phyloP scores from a whole-genome alignment of 2,888 invertebrate genomes.

The Bombylius discolor region DNA sequence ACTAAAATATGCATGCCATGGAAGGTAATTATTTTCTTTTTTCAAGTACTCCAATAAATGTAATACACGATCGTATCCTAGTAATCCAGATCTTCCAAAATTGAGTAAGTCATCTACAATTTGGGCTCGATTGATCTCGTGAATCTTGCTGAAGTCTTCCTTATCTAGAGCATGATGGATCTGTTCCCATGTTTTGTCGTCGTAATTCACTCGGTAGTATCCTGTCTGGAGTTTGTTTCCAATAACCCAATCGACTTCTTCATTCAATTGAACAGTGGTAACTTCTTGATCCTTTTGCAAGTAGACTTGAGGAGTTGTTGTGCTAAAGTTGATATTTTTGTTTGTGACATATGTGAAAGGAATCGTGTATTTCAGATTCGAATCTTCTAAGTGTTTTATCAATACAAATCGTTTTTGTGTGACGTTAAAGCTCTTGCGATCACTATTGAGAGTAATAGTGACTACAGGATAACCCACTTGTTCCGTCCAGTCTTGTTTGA shows the following conservation, averaged over 20 bases:
- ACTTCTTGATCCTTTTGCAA: constrained; percentile 13
- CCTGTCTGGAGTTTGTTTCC: constrained; percentile 27
- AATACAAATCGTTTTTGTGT: constrained; percentile 24
- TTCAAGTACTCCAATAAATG: constrained; percentile 53
- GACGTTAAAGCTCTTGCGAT: constrained; percentile 11
- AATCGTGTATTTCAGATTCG: constrained; percentile 9
- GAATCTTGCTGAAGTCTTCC: constrained; percentile 33
- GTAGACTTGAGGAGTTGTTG: constrained; percentile 19
- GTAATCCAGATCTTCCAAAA: constrained; percentile 51
- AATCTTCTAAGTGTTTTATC: background rate
- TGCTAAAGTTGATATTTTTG: constrained; percentile 18
- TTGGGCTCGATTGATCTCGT: constrained; percentile 60
- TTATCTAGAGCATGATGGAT: constrained; percentile 17
- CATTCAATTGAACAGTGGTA: constrained; percentile 4
- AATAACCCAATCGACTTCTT: constrained; percentile 24
- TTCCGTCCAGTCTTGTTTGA: constrained; percentile 48
- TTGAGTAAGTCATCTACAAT: constrained; percentile 67
- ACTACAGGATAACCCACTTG: constrained; percentile 54
- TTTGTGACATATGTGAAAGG: constrained; percentile 28
- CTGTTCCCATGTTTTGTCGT: constrained; percentile 42
- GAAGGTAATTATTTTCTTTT: constrained; percentile 55
- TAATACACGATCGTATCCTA: constrained; percentile 49
- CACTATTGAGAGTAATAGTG: constrained; percentile 29
- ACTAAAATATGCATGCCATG: constrained; percentile 58
- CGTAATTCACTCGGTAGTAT: constrained; percentile 56